Evolutionary conservation across 2,797 vertebrate genomes (phyloP), one percentile per base, ranked within the genome.

Genomic region (Mycteria americana): DNA sequence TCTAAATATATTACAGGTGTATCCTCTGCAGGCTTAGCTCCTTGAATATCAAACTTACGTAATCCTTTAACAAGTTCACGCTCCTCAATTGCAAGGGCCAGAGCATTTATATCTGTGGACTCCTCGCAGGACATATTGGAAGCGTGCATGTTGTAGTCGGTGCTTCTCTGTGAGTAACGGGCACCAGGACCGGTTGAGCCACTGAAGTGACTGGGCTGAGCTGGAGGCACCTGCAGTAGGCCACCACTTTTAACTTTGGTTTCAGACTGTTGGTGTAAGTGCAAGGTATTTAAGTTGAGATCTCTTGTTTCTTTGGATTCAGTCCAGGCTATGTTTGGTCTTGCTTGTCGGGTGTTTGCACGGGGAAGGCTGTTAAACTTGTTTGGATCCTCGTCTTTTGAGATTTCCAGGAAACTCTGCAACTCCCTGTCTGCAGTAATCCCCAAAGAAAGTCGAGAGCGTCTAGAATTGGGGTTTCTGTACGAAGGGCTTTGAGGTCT

Each of bases 331-430:
- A 96, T 33, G 0, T 95, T 97, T 85, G 96, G 98, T 73, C 98
- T 98, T 59, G 98, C 96, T 86, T 97, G 96, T 62, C 97, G 72
- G n/a, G 98, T 98, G 62, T 98, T 97, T 35, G 98, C 96, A 73
- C 98, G 98, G 56, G 99, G 99, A 77, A 99, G 98, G 97, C 99
- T 99, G 98, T 99, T 99, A 88, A 98, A 99, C 96, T 98, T 99
- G 93, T 97, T 97, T 87, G 95, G 81, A 82, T 98, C 98, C 97
- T 99, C 35, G 4, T 59, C 72, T 53, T 95, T 85, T 46, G 96
- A 97, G 53, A 97, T 98, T 98, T 99, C 99, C 75, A 99, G 98
- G 97, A 99, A 99, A 81, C 98, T 98, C 80, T 98, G 98, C 80
- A 99, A 98, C 86, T 99, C 99, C 9, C 98, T 97, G 88, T 99